Evolutionary conservation across 1,140 invertebrate species (phyloP), one percentile per base, ranked within the genome.

Genomic region (Saccostrea echinata): DNA sequence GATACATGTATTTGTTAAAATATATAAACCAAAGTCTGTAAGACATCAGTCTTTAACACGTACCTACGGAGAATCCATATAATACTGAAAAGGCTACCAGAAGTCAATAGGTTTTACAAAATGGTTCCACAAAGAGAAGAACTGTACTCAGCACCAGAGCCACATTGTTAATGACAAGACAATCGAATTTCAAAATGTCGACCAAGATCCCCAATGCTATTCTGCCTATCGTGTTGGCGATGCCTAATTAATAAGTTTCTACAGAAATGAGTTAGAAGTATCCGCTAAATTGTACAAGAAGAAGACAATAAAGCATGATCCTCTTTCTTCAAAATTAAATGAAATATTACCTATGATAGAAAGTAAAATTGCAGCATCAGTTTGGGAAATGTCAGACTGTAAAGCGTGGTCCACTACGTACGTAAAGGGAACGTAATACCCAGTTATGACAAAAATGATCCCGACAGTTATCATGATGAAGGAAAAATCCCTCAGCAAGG

Each of bases 41-140:
- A 43, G 9, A n/a, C n/a, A 43, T 3, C 9, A 43, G 6, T 43
- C 43, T 43, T 43, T 11, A 57, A 3, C 3, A 97, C 97, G 97
- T 96, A 99, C 98, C 98, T 87, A 99, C 97, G 93, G 98, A 98
- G 88, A 99, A 96, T 84, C 99, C 99, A 94, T 99, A 99, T 91
- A 98, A 97, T 81, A 98, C 96, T n/a, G 98, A 96, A 94, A 98
- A 97, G 4, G 96, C 94, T 33, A 98, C 96, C 90, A 98, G 98
- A 81, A 97, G 95, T 6, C 95, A 93, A 92, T 98, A 99, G 21
- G 96, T 96, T 76, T 95, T 94, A 93, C 98, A 98, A 89, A 99
- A 97, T 1, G 98, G 98, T 11, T 97, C 98, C 21, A 97, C 89
- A 2, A 97, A 96, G 6, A 99, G 98, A 9, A 97, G 96, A 61